Evolutionary conservation across 2,113 vertebrate species (phyloP).

Genomic region (Rhynchomys soricoides): DNA sequence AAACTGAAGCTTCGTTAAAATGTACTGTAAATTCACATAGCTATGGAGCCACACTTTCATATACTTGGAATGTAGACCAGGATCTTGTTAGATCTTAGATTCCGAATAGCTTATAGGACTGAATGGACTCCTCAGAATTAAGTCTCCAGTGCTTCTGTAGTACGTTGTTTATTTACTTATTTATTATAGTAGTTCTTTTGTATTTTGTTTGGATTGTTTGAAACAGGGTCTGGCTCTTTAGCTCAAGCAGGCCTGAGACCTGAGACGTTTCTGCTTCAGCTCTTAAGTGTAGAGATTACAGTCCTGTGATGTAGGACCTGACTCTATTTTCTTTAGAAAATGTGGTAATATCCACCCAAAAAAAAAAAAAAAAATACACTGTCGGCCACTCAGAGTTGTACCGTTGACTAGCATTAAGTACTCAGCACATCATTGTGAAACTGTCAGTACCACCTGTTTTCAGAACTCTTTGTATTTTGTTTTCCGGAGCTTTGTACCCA

Average conservation of each 20-base stretch:
- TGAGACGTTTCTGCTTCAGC: background rate
- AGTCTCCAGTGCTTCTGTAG: background rate
- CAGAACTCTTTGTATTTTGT: constrained; percentile 7
- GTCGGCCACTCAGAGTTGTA: background rate
- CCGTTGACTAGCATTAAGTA: background rate
- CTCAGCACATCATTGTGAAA: background rate
- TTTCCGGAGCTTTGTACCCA: background rate
- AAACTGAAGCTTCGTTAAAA: background rate
- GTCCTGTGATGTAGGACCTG: background rate
- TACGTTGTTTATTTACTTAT: background rate
- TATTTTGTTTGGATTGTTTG: background rate
- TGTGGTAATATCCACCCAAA: background rate
- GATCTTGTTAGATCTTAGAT: background rate
- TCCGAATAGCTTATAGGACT: background rate
- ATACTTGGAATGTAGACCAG: background rate
- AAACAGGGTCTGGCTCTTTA: background rate
- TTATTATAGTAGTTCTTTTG: background rate
- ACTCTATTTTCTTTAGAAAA: background rate
- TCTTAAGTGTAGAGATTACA: background rate
- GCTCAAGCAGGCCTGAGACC: background rate
- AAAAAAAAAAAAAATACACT: background rate
- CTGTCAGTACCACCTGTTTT: background rate
- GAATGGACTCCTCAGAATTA: background rate
- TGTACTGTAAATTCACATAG: background rate
- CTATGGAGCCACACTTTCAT: background rate